Base-by-base conservation (phyloP, 2,888 invertebrate genomes). In the Cantharis rufa region DNA sequence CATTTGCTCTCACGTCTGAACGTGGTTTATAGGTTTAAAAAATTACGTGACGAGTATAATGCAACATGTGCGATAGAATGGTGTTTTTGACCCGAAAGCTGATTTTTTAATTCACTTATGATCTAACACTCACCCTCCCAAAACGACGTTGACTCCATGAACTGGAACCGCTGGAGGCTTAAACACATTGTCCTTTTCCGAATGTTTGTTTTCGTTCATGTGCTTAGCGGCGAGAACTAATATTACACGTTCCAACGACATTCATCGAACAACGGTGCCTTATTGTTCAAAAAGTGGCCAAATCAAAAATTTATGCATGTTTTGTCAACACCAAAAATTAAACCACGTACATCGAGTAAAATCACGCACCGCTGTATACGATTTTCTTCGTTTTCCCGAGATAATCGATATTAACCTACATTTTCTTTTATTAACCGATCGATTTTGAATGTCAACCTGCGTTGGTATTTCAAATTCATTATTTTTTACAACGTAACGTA, bases 111-210 rank as follows among this genome's bases (percentile, higher is more conserved):
- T 32, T 32, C 32, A 32, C 13, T 72, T 28, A 28, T n/a, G 15
- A 32, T 24, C 69, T 69, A 62, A 62, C 74, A 90, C 93, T 90
- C 88, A 95, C 95, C 95, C 94, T 88, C 94, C 93, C 82, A 95
- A 92, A 83, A 95, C 90, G 82, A 95, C 90, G 88, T 95, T 95
- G 85, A 92, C 92, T 82, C 92, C 92, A 85, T 92, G 90, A 79
- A 90, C 87, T 83, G 90, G 89, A 76, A 74, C 73, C 62, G 69
- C 18, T 18, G 78, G 75, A 13, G 75, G 68, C 62, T 27, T 72
- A 13, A 16, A 62, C 10, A 69, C 16, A 3, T 16, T 24, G 13
- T 72, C 48, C 15, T 28, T 24, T 21, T 76, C 75, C 66, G n/a
- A 62, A 62, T 78, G 61, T 69, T 24, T 48, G 10, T 69, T 62